Evolutionary conservation across 1,140 invertebrate genomes (phyloP).

Genomic region (Tetramorium alpestre): DNA sequence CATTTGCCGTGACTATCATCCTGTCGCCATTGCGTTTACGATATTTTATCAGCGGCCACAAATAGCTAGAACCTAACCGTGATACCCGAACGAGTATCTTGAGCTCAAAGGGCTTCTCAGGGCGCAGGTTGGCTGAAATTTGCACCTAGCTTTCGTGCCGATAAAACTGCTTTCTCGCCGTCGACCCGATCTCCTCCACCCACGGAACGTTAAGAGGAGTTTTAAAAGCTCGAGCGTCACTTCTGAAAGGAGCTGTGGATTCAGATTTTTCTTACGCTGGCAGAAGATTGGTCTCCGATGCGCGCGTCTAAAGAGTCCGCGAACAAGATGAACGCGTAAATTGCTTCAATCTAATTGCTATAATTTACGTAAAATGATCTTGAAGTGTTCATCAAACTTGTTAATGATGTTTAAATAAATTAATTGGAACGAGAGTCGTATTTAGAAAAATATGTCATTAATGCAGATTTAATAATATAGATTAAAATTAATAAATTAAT

Average conservation of each 20-base stretch:
- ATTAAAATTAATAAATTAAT: background rate
- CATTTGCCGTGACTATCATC: conserved; percentile 35
- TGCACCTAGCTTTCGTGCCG: conserved; percentile 47
- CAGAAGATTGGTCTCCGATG: conserved; percentile 23
- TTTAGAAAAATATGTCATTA: background rate
- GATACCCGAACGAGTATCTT: conserved; percentile 44
- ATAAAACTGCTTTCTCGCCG: conserved; percentile 62
- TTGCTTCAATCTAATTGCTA: conserved; percentile 19
- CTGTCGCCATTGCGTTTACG: conserved; percentile 43
- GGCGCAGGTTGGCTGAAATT: conserved; percentile 55
- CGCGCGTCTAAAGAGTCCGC: background rate
- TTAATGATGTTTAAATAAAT: conserved; percentile 20
- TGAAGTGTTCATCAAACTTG: background rate
- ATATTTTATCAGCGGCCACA: conserved; percentile 66
- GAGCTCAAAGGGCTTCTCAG: conserved; percentile 60
- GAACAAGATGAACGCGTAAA: conserved; percentile 32
- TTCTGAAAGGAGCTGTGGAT: conserved; percentile 20
- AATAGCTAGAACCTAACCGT: conserved; percentile 50
- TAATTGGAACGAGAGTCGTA: background rate
- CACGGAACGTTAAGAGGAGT: conserved; percentile 25
- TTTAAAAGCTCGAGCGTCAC: conserved; percentile 54
- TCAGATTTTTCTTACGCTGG: conserved; percentile 20
- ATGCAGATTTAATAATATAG: background rate
- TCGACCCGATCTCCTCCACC: conserved; percentile 16
- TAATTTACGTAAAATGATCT: conserved; percentile 26